A percentile compares a stretch with the other conserved stretches of the same genome.
phyloP scores from a whole-genome alignment of 2,113 vertebrate species.

The Siniperca knerii region DNA sequence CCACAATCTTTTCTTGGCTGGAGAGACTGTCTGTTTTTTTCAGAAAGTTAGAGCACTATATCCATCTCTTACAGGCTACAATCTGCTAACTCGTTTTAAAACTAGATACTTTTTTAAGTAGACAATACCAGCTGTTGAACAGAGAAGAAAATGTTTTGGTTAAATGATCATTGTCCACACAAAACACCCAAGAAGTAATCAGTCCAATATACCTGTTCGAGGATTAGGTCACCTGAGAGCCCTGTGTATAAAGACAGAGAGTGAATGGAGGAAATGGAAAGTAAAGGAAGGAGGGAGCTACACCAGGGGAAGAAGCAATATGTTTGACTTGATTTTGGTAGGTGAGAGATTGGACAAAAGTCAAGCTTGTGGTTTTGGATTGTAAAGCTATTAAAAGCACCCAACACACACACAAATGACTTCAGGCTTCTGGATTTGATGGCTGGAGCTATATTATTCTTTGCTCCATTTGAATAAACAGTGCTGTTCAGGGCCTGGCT shows the following conservation, averaged over 20 bases:
- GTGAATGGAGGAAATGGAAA: neutral
- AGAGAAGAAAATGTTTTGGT: neutral
- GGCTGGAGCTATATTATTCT: conserved; percentile 57
- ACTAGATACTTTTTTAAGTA: neutral
- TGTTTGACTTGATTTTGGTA: conserved; percentile 19
- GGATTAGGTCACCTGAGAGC: neutral
- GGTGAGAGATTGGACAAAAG: conserved; percentile 47
- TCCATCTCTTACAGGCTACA: no score
- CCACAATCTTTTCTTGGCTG: no score
- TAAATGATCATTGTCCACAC: no score
- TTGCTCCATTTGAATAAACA: conserved; percentile 70
- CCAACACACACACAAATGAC: conserved; percentile 34
- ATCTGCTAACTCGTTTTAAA: neutral
- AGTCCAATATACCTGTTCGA: neutral
- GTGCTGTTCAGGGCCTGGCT: conserved; percentile 36
- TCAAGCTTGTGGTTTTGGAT: conserved; percentile 59
- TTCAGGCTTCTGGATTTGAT: conserved; percentile 55
- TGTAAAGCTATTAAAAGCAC: conserved; percentile 52
- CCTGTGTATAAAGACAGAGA: neutral
- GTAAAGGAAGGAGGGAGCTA: neutral
- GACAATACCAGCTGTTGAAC: neutral
- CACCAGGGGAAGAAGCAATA: conserved; percentile 9
- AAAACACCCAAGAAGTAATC: neutral
- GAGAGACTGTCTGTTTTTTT: no score
- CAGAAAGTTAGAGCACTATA: neutral